Evolutionary conservation across 2,888 invertebrate species (phyloP), one percentile per base, ranked within the genome.

Genomic region (Amphipyra tragopoginis): DNA sequence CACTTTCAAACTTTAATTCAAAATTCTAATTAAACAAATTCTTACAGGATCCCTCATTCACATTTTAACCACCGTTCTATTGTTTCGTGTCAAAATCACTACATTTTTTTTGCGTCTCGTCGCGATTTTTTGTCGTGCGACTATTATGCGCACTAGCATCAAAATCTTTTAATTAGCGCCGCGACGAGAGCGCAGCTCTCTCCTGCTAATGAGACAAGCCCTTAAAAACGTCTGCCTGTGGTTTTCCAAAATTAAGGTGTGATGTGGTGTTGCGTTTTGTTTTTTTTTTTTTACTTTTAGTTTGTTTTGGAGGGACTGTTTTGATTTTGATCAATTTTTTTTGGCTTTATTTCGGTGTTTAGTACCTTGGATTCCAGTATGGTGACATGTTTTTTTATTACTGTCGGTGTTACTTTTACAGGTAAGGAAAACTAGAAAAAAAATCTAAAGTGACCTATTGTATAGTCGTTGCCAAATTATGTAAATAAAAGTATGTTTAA

Each of bases 171-270:
- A 91, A 92, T 92, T 91, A 92, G 87, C 84, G 65, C 43, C 54
- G 59, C 66, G 67, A 75, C 71, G 57, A 67, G 71, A 61, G 76
- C 36, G 15, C 38, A 10, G 51, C 72, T 80, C 84, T 80, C 81
- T 79, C 73, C 72, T 81, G 75, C 82, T 93, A 93, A 93, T 92
- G 92, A 93, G 92, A 90, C 90, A 82, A 81, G 71, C 86, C 83
- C 89, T 90, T 85, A 74, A 79, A 70, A 78, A 58, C 57, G 78
- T 82, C 82, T 77, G 80, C 42, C 48, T 65, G 61, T n/a, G 64
- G 62, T 68, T 69, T 62, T 66, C 47, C 53, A 55, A 73, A 66
- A 81, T 78, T 74, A 78, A 74, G 74, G 77, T 67, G 64, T 53
- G 58, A 65, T 69, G 14, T 49, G 29, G 21, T 54, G 33, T 6